phyloP scores from a whole-genome alignment of 1,140 invertebrate genomes.

The Dolichoris vasculosae region DNA sequence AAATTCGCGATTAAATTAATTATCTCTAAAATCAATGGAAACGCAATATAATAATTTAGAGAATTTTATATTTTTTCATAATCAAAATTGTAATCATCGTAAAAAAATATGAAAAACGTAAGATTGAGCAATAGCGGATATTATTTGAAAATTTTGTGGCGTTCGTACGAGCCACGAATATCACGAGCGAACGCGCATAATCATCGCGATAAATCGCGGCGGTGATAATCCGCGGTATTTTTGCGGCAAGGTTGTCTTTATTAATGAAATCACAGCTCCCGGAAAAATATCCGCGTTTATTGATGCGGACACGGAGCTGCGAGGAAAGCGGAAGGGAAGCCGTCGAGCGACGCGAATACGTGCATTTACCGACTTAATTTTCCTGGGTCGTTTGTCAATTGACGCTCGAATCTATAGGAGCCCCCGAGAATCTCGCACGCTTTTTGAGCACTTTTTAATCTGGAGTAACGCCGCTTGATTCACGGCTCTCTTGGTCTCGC shows the following conservation, averaged over 20 bases:
- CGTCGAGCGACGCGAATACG: background rate
- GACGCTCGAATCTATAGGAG: conserved; percentile 23
- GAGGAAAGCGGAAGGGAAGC: background rate
- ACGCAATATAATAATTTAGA: too few species aligned
- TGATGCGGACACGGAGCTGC: background rate
- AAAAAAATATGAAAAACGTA: too few species aligned
- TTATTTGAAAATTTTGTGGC: background rate
- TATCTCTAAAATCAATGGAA: too few species aligned
- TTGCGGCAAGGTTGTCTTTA: background rate
- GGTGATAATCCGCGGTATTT: conserved; percentile 5
- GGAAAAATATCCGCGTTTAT: background rate
- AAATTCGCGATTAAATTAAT: too few species aligned
- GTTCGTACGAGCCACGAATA: background rate
- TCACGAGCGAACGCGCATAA: background rate
- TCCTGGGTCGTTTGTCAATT: conserved; percentile 46
- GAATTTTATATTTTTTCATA: too few species aligned
- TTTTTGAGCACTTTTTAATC: conserved; percentile 42
- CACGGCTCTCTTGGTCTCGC: conserved; percentile 1
- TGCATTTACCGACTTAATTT: conserved; percentile 45
- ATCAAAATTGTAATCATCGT: too few species aligned
- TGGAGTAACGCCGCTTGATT: conserved; percentile 33
- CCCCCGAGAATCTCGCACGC: conserved; percentile 20
- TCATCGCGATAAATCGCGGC: conserved; percentile 13
- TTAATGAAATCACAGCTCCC: conserved; percentile 19
- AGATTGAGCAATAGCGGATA: too few species aligned